These are phyloP conservation scores for Pollenia griseotomentosa DNA, from an alignment of 2,888 invertebrate species.

Conservation along the genomic window DNA sequence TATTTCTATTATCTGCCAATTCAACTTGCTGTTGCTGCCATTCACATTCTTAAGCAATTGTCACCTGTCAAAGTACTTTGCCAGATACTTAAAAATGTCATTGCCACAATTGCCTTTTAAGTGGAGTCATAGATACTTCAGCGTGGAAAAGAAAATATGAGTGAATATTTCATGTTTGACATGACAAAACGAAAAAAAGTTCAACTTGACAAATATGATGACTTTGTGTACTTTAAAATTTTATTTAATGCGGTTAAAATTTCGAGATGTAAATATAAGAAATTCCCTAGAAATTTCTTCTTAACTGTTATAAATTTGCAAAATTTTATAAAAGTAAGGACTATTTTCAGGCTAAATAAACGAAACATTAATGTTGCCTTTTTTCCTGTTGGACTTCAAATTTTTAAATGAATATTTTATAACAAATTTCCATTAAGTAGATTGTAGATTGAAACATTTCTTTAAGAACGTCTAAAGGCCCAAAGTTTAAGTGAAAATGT, in stretches of 20 bases:
- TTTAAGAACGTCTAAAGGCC: too few relatives aligned
- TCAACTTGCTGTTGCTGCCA: conserved; percentile 14
- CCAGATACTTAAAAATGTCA: conserved; percentile 58
- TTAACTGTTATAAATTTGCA: too few relatives aligned
- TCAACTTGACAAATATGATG: conserved; percentile 34
- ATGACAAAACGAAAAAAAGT: conserved; percentile 3
- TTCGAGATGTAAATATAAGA: too few relatives aligned
- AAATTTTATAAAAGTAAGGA: too few relatives aligned
- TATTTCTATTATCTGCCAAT: conserved; percentile 14
- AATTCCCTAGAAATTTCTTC: too few relatives aligned
- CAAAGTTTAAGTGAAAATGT: too few relatives aligned
- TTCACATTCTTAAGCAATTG: conserved; percentile 56
- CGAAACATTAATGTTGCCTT: too few relatives aligned
- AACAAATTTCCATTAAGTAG: too few relatives aligned
- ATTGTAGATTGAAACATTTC: too few relatives aligned
- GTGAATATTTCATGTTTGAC: conserved; percentile 23
- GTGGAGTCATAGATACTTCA: conserved; percentile 55
- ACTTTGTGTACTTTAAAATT: background rate
- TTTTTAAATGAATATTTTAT: too few relatives aligned
- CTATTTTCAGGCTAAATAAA: too few relatives aligned
- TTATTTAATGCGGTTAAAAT: conserved; percentile 24
- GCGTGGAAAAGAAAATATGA: background rate
- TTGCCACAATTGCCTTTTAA: conserved; percentile 52
- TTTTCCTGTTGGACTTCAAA: too few relatives aligned
- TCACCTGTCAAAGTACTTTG: conserved; percentile 65